Evolutionary conservation across 30 jellyfish, hydroid and myxozoan species (phyloP).

Genomic region (Cassiopea andromeda): DNA sequence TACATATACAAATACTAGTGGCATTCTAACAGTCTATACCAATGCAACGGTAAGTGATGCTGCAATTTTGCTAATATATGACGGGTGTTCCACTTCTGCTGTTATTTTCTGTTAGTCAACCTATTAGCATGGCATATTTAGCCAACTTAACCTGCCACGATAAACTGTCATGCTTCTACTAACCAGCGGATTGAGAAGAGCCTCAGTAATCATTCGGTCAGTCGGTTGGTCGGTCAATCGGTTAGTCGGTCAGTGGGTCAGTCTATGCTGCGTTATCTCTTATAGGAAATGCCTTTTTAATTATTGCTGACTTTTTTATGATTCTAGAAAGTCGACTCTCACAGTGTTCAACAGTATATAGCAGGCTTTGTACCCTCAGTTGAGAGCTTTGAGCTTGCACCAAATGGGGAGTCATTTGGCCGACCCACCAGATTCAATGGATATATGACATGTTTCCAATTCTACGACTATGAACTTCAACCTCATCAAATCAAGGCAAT

Average conservation of each 20-base stretch:
- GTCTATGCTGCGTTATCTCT: neutral
- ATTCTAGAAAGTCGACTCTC: neutral
- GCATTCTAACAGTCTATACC: conserved; percentile 9
- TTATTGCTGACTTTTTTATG: neutral
- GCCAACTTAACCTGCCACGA: no score
- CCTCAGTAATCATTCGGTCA: no score
- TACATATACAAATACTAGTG: conserved; percentile 5
- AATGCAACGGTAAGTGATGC: conserved; percentile 27
- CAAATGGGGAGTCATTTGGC: neutral
- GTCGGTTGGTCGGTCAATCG: no score
- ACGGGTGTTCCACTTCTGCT: no score
- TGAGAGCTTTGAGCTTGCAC: neutral
- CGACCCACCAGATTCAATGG: neutral
- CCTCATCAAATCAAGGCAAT: conserved; percentile 18
- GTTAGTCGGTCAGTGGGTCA: neutral
- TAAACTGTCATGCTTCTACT: no score
- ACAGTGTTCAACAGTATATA: neutral
- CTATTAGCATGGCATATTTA: no score
- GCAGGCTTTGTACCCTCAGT: neutral
- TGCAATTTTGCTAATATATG: neutral
- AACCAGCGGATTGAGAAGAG: no score
- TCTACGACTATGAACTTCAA: conserved; percentile 18
- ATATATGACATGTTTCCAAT: conserved; percentile 22
- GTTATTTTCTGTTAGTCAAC: no score
- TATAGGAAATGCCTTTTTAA: neutral